Conservation (phyloP, 2,888 invertebrate species). For the Alviniconcha strummeri region DNA sequence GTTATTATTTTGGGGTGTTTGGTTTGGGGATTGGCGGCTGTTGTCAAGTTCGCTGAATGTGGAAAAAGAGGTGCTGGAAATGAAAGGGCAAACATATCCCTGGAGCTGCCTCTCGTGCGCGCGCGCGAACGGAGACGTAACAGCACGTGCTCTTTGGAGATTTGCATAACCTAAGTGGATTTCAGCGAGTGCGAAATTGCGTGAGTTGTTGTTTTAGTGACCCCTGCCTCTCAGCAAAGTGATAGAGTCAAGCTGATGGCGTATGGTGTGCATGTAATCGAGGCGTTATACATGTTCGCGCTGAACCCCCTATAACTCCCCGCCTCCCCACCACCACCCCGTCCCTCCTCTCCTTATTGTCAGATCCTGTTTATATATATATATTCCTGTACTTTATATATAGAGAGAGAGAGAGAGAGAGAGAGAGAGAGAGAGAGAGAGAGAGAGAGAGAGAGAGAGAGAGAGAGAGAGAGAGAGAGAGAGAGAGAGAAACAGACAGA, state of each 20-base stretch:
- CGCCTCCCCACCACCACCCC: too few species aligned
- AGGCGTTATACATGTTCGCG: too few species aligned
- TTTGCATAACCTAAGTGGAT: not conserved
- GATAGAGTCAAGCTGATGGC: not conserved
- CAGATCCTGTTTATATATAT: too few species aligned
- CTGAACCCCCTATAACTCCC: too few species aligned
- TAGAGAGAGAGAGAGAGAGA: not conserved
- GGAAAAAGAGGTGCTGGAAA: not conserved
- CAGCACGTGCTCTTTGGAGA: slow-evolving; percentile 1
- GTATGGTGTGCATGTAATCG: not conserved
- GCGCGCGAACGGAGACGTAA: not conserved
- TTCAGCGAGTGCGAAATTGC: not conserved
- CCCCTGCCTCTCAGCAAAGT: not conserved
- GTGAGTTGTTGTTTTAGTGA: slow-evolving; percentile 14
- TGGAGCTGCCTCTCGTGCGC: not conserved
- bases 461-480: not conserved
- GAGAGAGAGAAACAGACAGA: too few species aligned
- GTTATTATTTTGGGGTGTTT: not conserved
- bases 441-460: not conserved
- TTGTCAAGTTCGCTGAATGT: not conserved
- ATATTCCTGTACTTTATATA: too few species aligned
- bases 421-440: not conserved
- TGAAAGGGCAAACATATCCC: slow-evolving; percentile 10
- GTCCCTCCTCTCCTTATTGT: too few species aligned
- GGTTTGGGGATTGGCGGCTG: not conserved